Evolutionary conservation across 2,113 vertebrate species (phyloP).

Genomic region (Passer montanus): DNA sequence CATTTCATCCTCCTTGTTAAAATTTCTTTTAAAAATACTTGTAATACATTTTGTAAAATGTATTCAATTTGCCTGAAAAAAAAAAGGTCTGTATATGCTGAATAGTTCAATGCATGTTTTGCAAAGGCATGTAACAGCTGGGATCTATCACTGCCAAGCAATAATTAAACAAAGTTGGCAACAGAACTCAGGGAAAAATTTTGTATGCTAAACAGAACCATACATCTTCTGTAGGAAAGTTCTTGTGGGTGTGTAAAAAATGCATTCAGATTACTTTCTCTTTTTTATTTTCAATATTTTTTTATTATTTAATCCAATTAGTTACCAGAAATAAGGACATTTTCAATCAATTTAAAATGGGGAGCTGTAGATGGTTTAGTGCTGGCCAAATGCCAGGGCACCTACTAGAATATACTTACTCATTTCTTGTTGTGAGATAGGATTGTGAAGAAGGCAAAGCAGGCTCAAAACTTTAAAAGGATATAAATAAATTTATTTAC

Average conservation of each 20-base stretch:
- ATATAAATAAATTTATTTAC: neutral
- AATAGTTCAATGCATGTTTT: constrained; percentile 6
- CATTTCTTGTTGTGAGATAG: neutral
- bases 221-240: constrained; percentile 16
- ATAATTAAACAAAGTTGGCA: constrained; percentile 56
- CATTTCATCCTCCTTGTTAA: neutral
- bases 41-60: neutral
- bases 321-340: neutral
- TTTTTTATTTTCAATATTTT: neutral
- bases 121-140: constrained; percentile 47
- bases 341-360: neutral
- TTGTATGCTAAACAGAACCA: constrained; percentile 22
- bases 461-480: neutral
- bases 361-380: neutral
- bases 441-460: neutral
- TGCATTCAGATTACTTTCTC: neutral
- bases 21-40: neutral
- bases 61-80: neutral
- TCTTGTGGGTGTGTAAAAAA: neutral
- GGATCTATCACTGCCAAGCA: constrained; percentile 47
- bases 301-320: neutral
- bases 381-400: neutral
- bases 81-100: neutral
- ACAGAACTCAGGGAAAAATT: constrained; percentile 5
- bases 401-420: neutral